A percentile compares a stretch with the other conserved stretches of the same genome.
These are phyloP conservation scores for Dione vanillae DNA, from an alignment of 2,888 invertebrate species.

Conservation along the genomic window DNA sequence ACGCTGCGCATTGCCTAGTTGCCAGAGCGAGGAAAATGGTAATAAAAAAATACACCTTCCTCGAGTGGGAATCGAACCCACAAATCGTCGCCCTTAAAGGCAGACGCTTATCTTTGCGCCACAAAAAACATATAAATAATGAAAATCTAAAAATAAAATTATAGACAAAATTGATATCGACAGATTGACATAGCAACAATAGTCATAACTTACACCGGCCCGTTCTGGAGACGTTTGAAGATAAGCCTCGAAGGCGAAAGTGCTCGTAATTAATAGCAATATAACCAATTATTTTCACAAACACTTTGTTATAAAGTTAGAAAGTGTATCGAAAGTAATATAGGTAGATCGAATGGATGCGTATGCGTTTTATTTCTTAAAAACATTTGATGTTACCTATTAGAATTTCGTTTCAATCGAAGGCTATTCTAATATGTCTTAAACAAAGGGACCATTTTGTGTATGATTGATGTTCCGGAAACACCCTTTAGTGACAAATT, in stretches of 20 bases:
- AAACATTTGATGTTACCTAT: neutral
- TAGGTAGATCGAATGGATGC: constrained; percentile 32
- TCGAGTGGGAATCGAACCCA: too few relatives aligned
- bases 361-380: constrained; percentile 10
- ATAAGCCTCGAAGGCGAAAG: constrained; percentile 5
- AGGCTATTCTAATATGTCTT: too few relatives aligned
- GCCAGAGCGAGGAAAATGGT: too few relatives aligned
- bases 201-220: neutral
- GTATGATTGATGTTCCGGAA: too few relatives aligned
- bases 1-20: too few relatives aligned
- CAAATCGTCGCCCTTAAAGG: too few relatives aligned
- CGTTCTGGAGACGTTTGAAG: neutral
- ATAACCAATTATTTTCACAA: constrained; percentile 23
- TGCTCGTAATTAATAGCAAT: constrained; percentile 7
- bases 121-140: neutral
- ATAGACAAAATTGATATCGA: neutral
- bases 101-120: too few relatives aligned
- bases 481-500: too few relatives aligned
- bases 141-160: neutral
- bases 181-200: neutral
- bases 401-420: too few relatives aligned
- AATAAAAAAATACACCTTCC: too few relatives aligned
- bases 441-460: too few relatives aligned
- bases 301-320: constrained; percentile 34
- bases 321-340: constrained; percentile 40